A percentile compares a stretch with the other conserved stretches of the same genome.
Evolutionary conservation across 1,140 invertebrate genomes (phyloP).

Genomic region (Trichoplusia ni): DNA sequence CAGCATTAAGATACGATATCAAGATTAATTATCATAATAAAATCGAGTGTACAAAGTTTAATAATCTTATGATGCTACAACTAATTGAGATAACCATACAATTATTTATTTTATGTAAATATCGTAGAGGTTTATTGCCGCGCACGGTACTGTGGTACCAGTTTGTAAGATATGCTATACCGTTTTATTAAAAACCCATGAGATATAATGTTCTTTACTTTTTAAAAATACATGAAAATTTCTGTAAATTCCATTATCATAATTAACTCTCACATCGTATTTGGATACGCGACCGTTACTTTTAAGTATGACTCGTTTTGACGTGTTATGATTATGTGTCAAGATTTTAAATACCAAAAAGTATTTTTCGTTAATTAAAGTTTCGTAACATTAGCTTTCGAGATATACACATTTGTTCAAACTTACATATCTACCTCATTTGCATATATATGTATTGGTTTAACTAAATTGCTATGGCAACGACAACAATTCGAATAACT

Average conservation of each 20-base stretch:
- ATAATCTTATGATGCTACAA: slow-evolving; percentile 32
- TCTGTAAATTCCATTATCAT: slow-evolving; percentile 52
- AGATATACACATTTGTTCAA: slow-evolving; percentile 6
- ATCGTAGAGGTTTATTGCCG: slow-evolving; percentile 47
- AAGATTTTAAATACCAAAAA: slow-evolving; percentile 45
- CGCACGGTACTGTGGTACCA: slow-evolving; percentile 39
- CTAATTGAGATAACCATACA: slow-evolving; percentile 45
- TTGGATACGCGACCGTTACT: slow-evolving; percentile 49
- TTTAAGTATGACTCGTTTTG: slow-evolving; percentile 67
- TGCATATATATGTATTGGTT: slow-evolving; percentile 26
- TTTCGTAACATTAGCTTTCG: slow-evolving; percentile 39
- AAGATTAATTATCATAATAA: slow-evolving; percentile 28
- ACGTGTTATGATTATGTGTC: slow-evolving; percentile 62
- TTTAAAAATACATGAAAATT: slow-evolving; percentile 45
- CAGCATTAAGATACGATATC: slow-evolving; percentile 20
- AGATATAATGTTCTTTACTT: slow-evolving; percentile 44
- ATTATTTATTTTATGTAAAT: slow-evolving; percentile 49
- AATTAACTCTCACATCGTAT: slow-evolving; percentile 49
- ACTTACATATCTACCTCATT: slow-evolving; percentile 21
- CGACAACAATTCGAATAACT: slow-evolving; percentile 31
- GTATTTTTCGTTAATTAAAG: slow-evolving; percentile 50
- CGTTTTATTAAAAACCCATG: slow-evolving; percentile 40
- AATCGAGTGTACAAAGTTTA: slow-evolving; percentile 33
- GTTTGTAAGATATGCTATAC: slow-evolving; percentile 42
- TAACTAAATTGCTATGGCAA: slow-evolving; percentile 24